phyloP scores from a whole-genome alignment of 2,113 vertebrate genomes.

The Onychorhynchus coronatus region DNA sequence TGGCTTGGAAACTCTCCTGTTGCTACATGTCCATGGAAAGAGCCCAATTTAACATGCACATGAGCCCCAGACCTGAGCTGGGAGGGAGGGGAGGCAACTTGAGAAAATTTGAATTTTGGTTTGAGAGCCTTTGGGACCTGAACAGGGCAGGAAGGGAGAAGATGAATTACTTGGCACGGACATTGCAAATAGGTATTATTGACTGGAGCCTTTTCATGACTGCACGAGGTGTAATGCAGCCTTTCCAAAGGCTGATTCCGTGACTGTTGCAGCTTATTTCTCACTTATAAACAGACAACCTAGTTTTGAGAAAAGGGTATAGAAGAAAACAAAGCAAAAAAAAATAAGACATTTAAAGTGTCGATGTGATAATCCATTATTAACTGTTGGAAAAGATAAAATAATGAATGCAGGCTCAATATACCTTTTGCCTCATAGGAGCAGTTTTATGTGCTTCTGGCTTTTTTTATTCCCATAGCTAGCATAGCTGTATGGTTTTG shows the following conservation, averaged over 20 bases:
- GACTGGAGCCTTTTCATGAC: not conserved
- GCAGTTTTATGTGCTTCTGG: not conserved
- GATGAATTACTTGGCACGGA: not conserved
- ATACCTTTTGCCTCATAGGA: not conserved
- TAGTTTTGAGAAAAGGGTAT: not conserved
- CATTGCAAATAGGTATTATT: not conserved
- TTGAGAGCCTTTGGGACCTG: not conserved
- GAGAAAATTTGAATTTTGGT: not conserved
- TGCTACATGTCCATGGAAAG: not conserved
- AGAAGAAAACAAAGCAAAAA: not conserved
- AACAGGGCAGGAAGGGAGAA: not conserved
- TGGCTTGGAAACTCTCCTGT: conserved; percentile 10
- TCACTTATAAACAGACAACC: not conserved
- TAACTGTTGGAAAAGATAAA: not conserved
- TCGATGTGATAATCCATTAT: not conserved
- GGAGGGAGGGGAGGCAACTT: not conserved
- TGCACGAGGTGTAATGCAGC: not conserved
- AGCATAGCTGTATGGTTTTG: not conserved
- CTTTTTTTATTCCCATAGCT: not conserved
- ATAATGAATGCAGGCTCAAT: not conserved
- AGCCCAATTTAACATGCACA: conserved; percentile 46
- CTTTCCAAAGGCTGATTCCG: not conserved
- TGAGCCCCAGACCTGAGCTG: not conserved
- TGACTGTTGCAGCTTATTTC: not conserved
- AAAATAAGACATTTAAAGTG: not conserved